phyloP scores from a whole-genome alignment of 2,797 vertebrate genomes.

The Poeciliopsis gracilis region DNA sequence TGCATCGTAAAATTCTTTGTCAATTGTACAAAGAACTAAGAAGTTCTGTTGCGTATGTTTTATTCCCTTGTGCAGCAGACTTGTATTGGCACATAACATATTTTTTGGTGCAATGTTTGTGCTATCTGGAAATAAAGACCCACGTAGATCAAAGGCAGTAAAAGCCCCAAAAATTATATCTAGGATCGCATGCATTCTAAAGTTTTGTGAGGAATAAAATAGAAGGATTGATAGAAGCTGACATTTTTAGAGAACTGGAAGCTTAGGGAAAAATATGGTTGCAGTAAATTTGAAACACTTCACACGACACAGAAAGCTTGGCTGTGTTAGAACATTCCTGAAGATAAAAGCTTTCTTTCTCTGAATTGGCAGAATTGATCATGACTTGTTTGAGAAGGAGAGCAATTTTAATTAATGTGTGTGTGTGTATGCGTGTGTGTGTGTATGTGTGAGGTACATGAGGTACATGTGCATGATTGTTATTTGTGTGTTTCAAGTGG shows the following conservation, averaged over 20 bases:
- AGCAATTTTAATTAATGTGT: conserved; percentile 53
- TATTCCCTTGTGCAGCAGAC: neutral
- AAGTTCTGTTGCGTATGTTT: neutral
- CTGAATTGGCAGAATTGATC: conserved; percentile 71
- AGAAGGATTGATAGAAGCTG: conserved; percentile 6
- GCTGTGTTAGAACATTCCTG: conserved; percentile 50
- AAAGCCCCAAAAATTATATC: neutral
- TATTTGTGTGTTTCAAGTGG: conserved; percentile 40
- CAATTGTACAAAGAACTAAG: neutral
- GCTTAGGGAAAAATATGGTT: conserved; percentile 9
- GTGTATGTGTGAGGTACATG: neutral
- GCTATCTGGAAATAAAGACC: neutral
- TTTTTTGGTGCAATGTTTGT: neutral
- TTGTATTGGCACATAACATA: neutral
- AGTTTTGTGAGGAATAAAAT: neutral
- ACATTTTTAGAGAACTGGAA: neutral
- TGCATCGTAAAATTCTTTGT: neutral
- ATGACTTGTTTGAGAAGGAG: conserved; percentile 56
- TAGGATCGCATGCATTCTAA: no score
- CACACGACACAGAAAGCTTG: conserved; percentile 32
- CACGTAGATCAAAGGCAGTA: neutral
- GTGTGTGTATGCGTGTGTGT: neutral
- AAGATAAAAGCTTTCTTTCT: conserved; percentile 50
- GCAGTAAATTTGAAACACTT: conserved; percentile 15
- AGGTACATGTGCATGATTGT: conserved; percentile 9